Conservation (phyloP, 2,797 vertebrate genomes). For the Potorous gilbertii region DNA sequence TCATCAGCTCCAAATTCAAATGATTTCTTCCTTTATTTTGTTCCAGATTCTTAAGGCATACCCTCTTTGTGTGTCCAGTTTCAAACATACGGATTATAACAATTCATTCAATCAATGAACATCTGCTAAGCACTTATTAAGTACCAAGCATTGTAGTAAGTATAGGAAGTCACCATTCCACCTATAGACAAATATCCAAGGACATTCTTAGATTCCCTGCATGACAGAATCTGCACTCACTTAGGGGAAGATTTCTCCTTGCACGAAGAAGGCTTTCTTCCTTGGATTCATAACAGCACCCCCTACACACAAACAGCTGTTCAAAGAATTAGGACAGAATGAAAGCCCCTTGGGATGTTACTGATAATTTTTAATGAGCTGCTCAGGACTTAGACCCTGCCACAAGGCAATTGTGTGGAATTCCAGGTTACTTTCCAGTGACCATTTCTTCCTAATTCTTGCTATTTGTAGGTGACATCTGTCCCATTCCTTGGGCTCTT, state of each 20-base stretch:
- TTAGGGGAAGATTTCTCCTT: neutral
- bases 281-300: slow-evolving; percentile 46
- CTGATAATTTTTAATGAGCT: slow-evolving; percentile 51
- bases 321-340: slow-evolving; percentile 42
- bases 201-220: slow-evolving; percentile 15
- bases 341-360: neutral
- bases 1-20: slow-evolving; percentile 1
- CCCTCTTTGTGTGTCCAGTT: neutral
- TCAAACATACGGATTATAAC: neutral
- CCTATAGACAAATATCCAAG: neutral
- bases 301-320: neutral
- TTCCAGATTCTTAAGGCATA: neutral
- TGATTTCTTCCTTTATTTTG: neutral
- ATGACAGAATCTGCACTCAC: slow-evolving; percentile 35
- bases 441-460: slow-evolving; percentile 12
- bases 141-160: neutral
- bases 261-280: slow-evolving; percentile 32
- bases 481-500: neutral
- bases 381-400: neutral
- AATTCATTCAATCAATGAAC: neutral
- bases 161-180: neutral
- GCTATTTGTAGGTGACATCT: neutral
- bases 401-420: slow-evolving; percentile 55
- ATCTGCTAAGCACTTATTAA: neutral
- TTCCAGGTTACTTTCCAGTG: slow-evolving; percentile 10